Conservation (phyloP, 2,113 vertebrate species). For the Mirza zaza region DNA sequence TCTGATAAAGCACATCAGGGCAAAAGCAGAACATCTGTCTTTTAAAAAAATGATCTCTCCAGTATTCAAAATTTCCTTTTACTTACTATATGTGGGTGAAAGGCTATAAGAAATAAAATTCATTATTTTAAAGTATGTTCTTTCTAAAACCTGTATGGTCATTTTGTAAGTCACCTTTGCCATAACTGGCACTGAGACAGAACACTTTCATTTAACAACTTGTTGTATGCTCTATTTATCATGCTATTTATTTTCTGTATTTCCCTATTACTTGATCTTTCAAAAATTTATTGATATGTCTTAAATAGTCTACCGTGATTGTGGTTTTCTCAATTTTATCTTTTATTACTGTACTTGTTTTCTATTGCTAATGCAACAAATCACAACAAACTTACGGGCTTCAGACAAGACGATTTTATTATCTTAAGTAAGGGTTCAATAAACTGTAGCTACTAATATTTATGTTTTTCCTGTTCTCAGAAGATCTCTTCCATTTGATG, state of each 20-base stretch:
- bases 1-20: not conserved
- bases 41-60: not conserved
- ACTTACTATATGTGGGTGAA: not conserved
- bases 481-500: constrained; percentile 12
- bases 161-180: not conserved
- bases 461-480: constrained; percentile 2
- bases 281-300: constrained; percentile 6
- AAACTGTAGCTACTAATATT: not conserved
- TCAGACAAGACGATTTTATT: not conserved
- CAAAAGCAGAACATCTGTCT: not conserved
- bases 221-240: not conserved
- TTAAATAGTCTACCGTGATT: constrained; percentile 34
- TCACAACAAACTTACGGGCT: not conserved
- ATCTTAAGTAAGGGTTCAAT: not conserved
- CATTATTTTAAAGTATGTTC: not conserved
- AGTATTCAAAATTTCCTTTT: not conserved
- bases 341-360: not conserved
- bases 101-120: not conserved
- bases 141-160: not conserved
- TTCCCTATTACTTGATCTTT: constrained; percentile 1
- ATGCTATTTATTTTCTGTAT: not conserved
- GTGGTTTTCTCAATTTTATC: constrained; percentile 4
- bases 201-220: not conserved
- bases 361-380: not conserved
- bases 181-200: not conserved